Evolutionary conservation across 2,113 vertebrate genomes (phyloP).

Genomic region (Callopanchax toddi): DNA sequence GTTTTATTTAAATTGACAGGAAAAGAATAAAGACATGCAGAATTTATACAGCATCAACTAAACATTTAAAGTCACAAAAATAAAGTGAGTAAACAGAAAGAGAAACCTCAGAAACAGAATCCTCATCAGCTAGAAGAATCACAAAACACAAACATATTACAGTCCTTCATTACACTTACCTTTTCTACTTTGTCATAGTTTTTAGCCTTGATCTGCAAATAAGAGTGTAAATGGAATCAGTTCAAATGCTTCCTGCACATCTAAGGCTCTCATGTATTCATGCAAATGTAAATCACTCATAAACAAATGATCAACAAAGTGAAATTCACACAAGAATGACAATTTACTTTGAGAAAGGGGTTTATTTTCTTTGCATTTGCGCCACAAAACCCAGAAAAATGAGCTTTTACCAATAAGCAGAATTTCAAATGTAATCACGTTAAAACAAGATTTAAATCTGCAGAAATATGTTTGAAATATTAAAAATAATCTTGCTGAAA

Average conservation of each 20-base stretch:
- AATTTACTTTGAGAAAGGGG: conserved; percentile 56
- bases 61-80: not conserved
- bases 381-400: conserved; percentile 29
- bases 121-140: too few species aligned
- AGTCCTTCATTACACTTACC: conserved; percentile 81
- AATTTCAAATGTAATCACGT: too few species aligned
- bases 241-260: conserved; percentile 27
- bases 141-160: not conserved
- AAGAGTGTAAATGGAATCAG: conserved; percentile 84
- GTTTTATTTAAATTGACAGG: conserved; percentile 2
- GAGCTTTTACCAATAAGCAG: too few species aligned
- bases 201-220: conserved; percentile 99
- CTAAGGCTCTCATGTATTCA: conserved; percentile 48
- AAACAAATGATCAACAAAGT: conserved; percentile 77
- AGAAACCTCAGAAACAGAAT: not conserved
- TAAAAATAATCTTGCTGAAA: not conserved
- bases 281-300: conserved; percentile 44
- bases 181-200: conserved; percentile 99
- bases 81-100: not conserved
- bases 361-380: conserved; percentile 56
- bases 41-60: not conserved
- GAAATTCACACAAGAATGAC: conserved; percentile 81
- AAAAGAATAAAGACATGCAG: not conserved
- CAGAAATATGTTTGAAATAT: too few species aligned
- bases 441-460: too few species aligned